Percentiles rank a stretch among this genome's conserved stretches.
phyloP scores from a whole-genome alignment of 2,113 vertebrate species.

The Carettochelys insculpta region DNA sequence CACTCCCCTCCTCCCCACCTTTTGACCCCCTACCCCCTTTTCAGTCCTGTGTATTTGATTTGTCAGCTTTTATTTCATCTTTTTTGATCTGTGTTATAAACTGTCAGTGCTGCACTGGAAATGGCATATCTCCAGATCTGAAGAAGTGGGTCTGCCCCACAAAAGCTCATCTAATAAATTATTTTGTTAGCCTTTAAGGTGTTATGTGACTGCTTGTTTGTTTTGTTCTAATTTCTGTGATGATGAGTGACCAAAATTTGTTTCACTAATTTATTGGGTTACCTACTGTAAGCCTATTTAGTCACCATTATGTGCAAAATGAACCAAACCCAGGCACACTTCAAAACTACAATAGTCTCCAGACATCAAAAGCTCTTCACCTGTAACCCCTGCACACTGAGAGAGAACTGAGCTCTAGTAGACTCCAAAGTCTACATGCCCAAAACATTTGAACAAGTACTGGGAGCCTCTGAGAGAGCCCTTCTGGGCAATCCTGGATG shows the following conservation, averaged over 20 bases:
- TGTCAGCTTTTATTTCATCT: too few relatives aligned
- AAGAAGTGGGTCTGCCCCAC: too few relatives aligned
- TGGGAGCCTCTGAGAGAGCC: accelerated
- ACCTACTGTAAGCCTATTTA: accelerated
- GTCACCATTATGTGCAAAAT: accelerated
- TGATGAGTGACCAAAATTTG: neutral
- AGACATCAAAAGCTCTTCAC: neutral
- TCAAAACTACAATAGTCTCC: neutral
- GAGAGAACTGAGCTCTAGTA: neutral
- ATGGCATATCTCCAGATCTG: too few relatives aligned
- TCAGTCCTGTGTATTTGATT: too few relatives aligned
- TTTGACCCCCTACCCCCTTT: too few relatives aligned
- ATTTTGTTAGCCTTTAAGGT: too few relatives aligned
- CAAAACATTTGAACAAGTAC: accelerated
- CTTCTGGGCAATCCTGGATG: neutral
- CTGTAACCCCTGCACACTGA: neutral
- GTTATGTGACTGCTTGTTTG: too few relatives aligned
- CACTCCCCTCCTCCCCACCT: too few relatives aligned
- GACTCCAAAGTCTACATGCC: neutral
- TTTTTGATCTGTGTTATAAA: too few relatives aligned
- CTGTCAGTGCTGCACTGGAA: too few relatives aligned
- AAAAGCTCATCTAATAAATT: too few relatives aligned
- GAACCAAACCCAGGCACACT: neutral
- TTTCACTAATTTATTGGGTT: neutral
- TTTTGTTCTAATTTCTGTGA: too few relatives aligned